Evolutionary conservation across 2,888 invertebrate species (phyloP), one percentile per base, ranked within the genome.

Genomic region (Lasioglossum lativentre): DNA sequence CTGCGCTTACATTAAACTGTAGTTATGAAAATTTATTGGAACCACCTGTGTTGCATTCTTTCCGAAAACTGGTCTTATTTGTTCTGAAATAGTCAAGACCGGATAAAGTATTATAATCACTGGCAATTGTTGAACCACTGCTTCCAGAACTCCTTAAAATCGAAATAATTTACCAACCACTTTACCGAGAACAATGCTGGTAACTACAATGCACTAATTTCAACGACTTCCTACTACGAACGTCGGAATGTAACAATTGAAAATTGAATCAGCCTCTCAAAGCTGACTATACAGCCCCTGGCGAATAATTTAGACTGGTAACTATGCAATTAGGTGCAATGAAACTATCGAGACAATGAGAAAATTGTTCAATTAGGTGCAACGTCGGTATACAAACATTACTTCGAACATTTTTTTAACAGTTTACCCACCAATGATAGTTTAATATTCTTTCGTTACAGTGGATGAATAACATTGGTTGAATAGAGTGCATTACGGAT

Each of bases 291-390:
- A 12, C n/a, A 12, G 56, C 56, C 56, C 10, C n/a, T 1, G n/a
- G n/a, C 12, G 56, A 56, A 56, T 56, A 56, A n/a, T n/a, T 12
- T 56, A 56, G n/a, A n/a, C 56, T 56, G 56, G 12, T 12, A 56
- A 56, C 56, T 56, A 56, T 56, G 56, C 56, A 56, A 56, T 56
- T 56, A 56, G 56, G 12, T 56, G 56, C 56, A 56, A 56, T 56
- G 56, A n/a, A n/a, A n/a, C 12, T n/a, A 56, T 56, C n/a, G n/a
- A n/a, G 56, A 56, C 56, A 56, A 56, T n/a, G 56, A n/a, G 56
- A 56, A n/a, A 56, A 56, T 56, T n/a, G 56, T 56, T 56, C 56
- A 56, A 56, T 56, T 56, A n/a, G 56, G n/a, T 56, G 56, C 56
- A 27, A n/a, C 56, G 4, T 3, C n/a, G 12, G 56, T 56, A 56